Base-by-base conservation (phyloP, 2,113 vertebrate species). In the Tachysurus fulvidraco region DNA sequence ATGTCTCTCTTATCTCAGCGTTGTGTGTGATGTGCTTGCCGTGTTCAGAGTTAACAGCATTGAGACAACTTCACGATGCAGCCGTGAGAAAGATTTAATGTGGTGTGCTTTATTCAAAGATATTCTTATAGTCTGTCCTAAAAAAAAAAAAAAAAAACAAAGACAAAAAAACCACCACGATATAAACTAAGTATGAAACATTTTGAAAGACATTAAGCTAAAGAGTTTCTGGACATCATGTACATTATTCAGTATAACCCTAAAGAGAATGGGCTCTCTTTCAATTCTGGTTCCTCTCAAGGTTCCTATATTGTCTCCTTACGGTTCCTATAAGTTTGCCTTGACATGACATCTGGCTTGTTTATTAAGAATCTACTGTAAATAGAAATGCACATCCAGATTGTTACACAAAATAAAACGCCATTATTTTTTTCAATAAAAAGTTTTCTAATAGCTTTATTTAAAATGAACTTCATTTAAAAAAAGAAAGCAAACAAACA, bases 391-490 rank as follows among this genome's bases (percentile, higher is more conserved):
- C 46, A 13, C 10, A 46, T 50, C 9, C 5, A 6, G 21, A 50
- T 74, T 74, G 5, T 76, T 5, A 50, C 23, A 77, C 52, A 77
- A 54, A 54, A 79, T 0, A 5, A 14, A 57, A 57, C 50, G 1
- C 10, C 11, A 41, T 5, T 25, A 81, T 1, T 13, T 1, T 13
- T 21, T 57, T 36, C 59, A 64, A 50, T 64, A 82, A 10, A 85
- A 9, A 62, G 36, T 86, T 88, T 85, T 88, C 55, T 86, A 55
- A n/a, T 14, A 88, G 17, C 54, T 95, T 95, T 94, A 94, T 93
- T 83, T 94, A 89, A 90, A 89, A 76, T 83, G 60, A 28, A 76
- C 7, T 85, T 67, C 73, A 23, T 86, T 79, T 1, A 5, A 36
- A 89, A 85, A 83, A 88, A 59, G 84, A 44, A 81, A 83, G 55